Conservation (phyloP, 2,113 vertebrate genomes). For the Gadus chalcogrammus region DNA sequence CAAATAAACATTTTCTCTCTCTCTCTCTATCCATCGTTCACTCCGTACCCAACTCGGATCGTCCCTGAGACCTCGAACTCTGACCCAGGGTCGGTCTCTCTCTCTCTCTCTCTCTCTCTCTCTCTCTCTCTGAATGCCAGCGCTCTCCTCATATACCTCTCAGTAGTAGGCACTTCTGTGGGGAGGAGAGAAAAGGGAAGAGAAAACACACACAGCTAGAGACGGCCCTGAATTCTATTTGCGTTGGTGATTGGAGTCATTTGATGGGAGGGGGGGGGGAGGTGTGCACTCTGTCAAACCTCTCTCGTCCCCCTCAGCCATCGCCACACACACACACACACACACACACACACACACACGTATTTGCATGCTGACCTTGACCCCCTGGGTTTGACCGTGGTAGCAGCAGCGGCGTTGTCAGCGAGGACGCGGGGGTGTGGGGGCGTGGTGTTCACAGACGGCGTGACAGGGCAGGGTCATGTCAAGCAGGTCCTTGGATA, state of each 20-base stretch:
- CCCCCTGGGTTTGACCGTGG: constrained; percentile 48
- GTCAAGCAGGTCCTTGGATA: constrained; percentile 47
- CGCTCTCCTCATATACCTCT: constrained; percentile 10
- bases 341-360: not conserved
- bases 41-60: too few species aligned
- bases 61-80: too few species aligned
- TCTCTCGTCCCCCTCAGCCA: constrained; percentile 1
- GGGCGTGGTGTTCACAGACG: constrained; percentile 33
- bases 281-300: not conserved
- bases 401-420: constrained; percentile 31
- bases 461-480: constrained; percentile 34
- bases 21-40: not conserved
- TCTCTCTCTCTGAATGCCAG: constrained; percentile 1
- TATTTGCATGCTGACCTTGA: constrained; percentile 23
- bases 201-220: constrained; percentile 21
- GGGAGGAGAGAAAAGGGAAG: not conserved
- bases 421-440: constrained; percentile 11
- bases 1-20: not conserved
- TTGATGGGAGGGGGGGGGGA: constrained; percentile 11
- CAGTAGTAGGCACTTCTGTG: constrained; percentile 13
- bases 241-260: constrained; percentile 30
- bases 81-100: not conserved
- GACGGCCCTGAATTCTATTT: constrained; percentile 21
- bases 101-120: constrained; percentile 36
- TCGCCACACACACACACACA: not conserved